These are phyloP conservation scores for Drosophila cardini DNA, from an alignment of 1,140 invertebrate species.

Conservation along the genomic window DNA sequence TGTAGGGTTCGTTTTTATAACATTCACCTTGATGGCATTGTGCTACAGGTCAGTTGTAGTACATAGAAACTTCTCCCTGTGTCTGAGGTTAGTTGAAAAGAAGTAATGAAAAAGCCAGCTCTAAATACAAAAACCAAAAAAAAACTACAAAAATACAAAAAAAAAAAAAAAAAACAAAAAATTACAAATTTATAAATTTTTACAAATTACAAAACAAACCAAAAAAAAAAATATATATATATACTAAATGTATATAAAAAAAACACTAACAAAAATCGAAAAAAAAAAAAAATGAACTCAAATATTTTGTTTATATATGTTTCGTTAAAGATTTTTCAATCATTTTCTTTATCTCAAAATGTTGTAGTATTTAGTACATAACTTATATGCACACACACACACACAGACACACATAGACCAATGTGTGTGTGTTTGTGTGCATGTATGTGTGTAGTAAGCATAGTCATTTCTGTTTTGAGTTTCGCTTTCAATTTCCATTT, in stretches of 20 bases:
- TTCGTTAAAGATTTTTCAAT: slow-evolving; percentile 61
- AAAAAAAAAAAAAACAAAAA: slow-evolving; percentile 42
- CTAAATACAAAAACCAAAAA: slow-evolving; percentile 87
- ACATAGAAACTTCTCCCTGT: slow-evolving; percentile 98
- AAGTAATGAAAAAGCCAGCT: slow-evolving; percentile 86
- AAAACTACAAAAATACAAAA: slow-evolving; percentile 48
- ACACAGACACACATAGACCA: not conserved
- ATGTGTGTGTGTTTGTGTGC: not conserved
- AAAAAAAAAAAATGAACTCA: slow-evolving; percentile 64
- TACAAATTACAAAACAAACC: slow-evolving; percentile 49
- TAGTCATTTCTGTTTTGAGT: slow-evolving; percentile 22
- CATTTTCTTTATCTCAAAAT: slow-evolving; percentile 52
- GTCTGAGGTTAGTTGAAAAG: slow-evolving; percentile 95
- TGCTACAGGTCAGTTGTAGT: slow-evolving; percentile 99
- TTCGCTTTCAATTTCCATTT: slow-evolving; percentile 8
- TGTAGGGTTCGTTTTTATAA: slow-evolving; percentile 98
- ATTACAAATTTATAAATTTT: slow-evolving; percentile 85
- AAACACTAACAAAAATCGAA: slow-evolving; percentile 65
- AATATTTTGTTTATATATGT: slow-evolving; percentile 61
- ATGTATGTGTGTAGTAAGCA: slow-evolving; percentile 3
- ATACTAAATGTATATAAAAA: slow-evolving; percentile 52
- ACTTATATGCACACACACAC: slow-evolving; percentile 6
- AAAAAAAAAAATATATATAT: slow-evolving; percentile 51
- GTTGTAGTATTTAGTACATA: slow-evolving; percentile 27
- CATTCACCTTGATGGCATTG: slow-evolving; percentile 98